phyloP scores from a whole-genome alignment of 2,888 invertebrate genomes.

The Drosophila paucipuncta region DNA sequence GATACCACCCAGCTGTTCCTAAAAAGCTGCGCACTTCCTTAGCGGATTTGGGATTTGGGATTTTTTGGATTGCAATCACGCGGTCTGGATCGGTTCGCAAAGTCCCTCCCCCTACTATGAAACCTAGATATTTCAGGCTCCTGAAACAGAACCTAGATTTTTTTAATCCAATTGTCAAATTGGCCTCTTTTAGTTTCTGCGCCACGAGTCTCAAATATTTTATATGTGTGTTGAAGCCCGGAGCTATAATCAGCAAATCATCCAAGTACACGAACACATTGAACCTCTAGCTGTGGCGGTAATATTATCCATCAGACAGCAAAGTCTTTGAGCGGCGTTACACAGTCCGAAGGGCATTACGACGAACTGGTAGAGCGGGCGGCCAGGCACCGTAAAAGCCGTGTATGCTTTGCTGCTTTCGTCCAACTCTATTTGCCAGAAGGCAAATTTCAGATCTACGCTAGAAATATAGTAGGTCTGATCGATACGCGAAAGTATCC shows the following conservation, averaged over 20 bases:
- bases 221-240: no score
- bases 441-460: not conserved
- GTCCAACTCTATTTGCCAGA: slow-evolving; percentile 11
- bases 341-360: slow-evolving; percentile 7
- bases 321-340: slow-evolving; percentile 10
- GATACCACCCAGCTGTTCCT: not conserved
- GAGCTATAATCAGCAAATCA: no score
- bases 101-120: not conserved
- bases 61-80: not conserved
- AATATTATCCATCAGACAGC: slow-evolving; percentile 11
- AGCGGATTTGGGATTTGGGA: not conserved
- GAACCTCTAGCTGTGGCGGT: not conserved
- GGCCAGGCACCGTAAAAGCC: slow-evolving; percentile 8
- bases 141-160: slow-evolving; percentile 4
- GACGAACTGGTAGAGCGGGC: not conserved
- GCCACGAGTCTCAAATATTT: no score
- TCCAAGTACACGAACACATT: no score
- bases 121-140: slow-evolving; percentile 6
- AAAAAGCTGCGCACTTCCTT: slow-evolving; percentile 6
- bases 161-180: not conserved
- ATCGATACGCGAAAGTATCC: no score
- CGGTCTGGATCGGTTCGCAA: not conserved
- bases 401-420: slow-evolving; percentile 6
- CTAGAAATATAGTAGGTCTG: no score
- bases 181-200: not conserved